phyloP scores from a whole-genome alignment of 2,113 vertebrate species.

The Probosciger aterrimus region DNA sequence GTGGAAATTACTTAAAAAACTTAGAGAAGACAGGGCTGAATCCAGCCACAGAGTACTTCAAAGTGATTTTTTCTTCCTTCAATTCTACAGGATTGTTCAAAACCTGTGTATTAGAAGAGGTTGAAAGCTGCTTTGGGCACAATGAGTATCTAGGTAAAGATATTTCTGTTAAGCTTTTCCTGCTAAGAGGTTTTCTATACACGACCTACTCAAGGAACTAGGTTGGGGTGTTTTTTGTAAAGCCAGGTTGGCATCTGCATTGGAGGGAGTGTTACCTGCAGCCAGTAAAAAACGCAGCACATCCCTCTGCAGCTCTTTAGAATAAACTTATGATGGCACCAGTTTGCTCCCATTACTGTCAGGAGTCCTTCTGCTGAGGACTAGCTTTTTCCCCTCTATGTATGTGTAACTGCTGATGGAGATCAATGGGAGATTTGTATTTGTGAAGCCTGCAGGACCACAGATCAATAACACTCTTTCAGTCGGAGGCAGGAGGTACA shows the following conservation, averaged over 20 bases:
- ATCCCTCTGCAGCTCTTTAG: not conserved
- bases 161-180: not conserved
- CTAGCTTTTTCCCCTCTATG: not conserved
- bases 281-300: not conserved
- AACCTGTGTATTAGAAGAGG: not conserved
- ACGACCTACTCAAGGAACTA: not conserved
- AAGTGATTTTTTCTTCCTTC: not conserved
- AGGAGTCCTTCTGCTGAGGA: not conserved
- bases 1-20: not conserved
- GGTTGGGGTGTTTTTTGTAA: not conserved
- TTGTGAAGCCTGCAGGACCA: not conserved
- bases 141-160: not conserved
- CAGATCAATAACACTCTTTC: not conserved
- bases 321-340: not conserved
- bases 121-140: not conserved
- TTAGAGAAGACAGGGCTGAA: not conserved
- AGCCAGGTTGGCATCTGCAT: not conserved
- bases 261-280: not conserved
- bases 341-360: not conserved
- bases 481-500: not conserved
- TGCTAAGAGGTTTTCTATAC: not conserved
- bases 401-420: not conserved
- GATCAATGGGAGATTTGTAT: conserved; percentile 14
- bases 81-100: not conserved
- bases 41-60: not conserved